These are phyloP conservation scores for Saxidomus purpurata DNA, from an alignment of 1,140 invertebrate species.

Conservation along the genomic window DNA sequence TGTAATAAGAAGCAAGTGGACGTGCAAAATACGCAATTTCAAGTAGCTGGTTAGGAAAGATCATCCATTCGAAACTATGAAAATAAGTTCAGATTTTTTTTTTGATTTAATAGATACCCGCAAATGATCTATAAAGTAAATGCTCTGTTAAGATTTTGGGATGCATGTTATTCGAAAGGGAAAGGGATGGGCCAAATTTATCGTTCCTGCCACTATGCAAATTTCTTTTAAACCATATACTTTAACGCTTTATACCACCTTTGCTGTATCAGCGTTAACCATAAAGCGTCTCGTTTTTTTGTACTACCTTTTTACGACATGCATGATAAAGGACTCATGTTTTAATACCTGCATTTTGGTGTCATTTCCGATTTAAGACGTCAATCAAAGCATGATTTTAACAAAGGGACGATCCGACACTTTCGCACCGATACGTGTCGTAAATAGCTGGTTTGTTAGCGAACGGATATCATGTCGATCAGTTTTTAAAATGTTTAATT, in stretches of 20 bases:
- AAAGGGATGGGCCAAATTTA: no score
- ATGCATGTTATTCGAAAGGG: no score
- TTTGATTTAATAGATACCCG: no score
- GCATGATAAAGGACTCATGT: background rate
- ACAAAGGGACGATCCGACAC: constrained; percentile 10
- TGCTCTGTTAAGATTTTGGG: no score
- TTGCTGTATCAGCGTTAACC: background rate
- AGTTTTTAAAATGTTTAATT: constrained; percentile 5
- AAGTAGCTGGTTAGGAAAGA: no score
- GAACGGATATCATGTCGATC: constrained; percentile 6
- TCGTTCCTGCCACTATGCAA: no score
- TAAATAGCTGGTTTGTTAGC: background rate
- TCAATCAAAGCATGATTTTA: constrained; percentile 20
- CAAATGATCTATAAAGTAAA: no score
- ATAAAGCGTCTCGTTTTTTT: background rate
- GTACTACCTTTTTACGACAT: background rate
- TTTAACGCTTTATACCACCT: no score
- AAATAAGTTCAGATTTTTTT: no score
- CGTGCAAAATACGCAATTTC: background rate
- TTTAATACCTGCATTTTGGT: constrained; percentile 17
- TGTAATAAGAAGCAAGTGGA: background rate
- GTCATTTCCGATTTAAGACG: constrained; percentile 14
- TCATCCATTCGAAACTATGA: no score
- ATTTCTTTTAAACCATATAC: no score
- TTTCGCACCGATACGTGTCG: constrained; percentile 12